These are phyloP conservation scores for Rhizoglyphus robini DNA, from an alignment of 1,140 invertebrate species.

Conservation along the genomic window DNA sequence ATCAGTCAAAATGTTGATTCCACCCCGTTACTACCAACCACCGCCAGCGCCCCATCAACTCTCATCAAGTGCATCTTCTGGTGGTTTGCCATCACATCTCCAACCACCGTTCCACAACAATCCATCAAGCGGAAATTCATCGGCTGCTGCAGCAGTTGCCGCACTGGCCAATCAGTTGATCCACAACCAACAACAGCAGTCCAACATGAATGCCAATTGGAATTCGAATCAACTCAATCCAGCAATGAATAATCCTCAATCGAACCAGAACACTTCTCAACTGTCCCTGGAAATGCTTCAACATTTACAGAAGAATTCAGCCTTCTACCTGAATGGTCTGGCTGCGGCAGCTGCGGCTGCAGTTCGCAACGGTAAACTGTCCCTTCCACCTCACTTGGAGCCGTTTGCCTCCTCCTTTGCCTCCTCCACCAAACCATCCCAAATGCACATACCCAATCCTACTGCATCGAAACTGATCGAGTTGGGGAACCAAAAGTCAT, in stretches of 20 bases:
- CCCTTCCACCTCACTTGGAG: too few species aligned
- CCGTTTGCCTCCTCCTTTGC: too few species aligned
- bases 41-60: neutral
- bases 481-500: too few species aligned
- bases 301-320: slow-evolving; percentile 7
- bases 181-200: neutral
- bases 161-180: neutral
- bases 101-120: neutral
- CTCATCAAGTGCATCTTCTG: neutral
- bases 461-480: too few species aligned
- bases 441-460: too few species aligned
- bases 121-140: neutral
- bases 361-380: too few species aligned
- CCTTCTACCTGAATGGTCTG: neutral
- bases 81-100: too few species aligned
- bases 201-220: too few species aligned
- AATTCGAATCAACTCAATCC: neutral
- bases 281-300: neutral
- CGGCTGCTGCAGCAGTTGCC: neutral
- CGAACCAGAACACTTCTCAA: neutral
- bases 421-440: too few species aligned
- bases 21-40: neutral
- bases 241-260: neutral
- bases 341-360: neutral
- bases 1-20: slow-evolving; percentile 4